Evolutionary conservation across 2,797 vertebrate species (phyloP).

Genomic region (Tragelaphus eurycerus): DNA sequence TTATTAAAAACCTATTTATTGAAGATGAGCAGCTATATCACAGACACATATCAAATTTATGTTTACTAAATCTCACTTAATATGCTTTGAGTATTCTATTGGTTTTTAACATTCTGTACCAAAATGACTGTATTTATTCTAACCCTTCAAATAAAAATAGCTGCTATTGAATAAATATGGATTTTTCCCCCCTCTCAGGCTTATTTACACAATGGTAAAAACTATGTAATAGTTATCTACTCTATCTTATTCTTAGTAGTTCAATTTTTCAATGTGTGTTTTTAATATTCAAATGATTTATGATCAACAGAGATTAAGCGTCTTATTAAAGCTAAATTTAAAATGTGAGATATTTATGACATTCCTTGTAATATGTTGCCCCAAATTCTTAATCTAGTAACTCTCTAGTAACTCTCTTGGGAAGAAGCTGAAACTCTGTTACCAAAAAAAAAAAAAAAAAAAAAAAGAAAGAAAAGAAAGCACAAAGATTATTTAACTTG

Average conservation of each 20-base stretch:
- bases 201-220: slow-evolving; percentile 72
- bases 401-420: slow-evolving; percentile 55
- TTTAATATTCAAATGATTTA: slow-evolving; percentile 68
- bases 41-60: slow-evolving; percentile 64
- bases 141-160: slow-evolving; percentile 64
- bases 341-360: slow-evolving; percentile 76
- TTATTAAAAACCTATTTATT: slow-evolving; percentile 74
- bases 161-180: slow-evolving; percentile 59
- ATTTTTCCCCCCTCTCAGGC: not conserved
- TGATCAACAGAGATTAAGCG: slow-evolving; percentile 75
- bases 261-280: slow-evolving; percentile 65
- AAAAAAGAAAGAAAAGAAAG: not conserved
- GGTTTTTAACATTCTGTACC: slow-evolving; percentile 54
- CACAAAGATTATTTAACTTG: slow-evolving; percentile 58
- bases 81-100: slow-evolving; percentile 65
- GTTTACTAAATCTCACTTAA: slow-evolving; percentile 67
- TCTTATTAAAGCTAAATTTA: slow-evolving; percentile 78
- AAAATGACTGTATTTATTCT: slow-evolving; percentile 48
- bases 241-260: slow-evolving; percentile 60
- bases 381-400: slow-evolving; percentile 56
- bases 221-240: slow-evolving; percentile 43
- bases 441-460: not conserved
- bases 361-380: slow-evolving; percentile 62
- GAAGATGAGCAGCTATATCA: slow-evolving; percentile 62
- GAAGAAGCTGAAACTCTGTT: slow-evolving; percentile 45